Percentiles rank a stretch among this genome's conserved stretches.
phyloP scores from a whole-genome alignment of 2,888 invertebrate genomes.

The Xanthostigma xanthostigma region DNA sequence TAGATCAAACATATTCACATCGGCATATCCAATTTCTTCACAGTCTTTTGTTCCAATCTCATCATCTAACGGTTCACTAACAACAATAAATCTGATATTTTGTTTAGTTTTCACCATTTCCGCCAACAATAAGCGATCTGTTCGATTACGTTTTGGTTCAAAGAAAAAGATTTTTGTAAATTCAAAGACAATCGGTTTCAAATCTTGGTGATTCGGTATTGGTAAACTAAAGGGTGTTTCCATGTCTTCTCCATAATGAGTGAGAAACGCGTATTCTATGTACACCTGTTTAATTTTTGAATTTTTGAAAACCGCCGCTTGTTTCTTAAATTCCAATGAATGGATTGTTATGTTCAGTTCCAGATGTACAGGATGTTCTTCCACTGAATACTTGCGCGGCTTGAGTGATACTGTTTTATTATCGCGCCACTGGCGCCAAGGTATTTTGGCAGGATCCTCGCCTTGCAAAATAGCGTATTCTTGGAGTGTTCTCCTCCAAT shows the following conservation, averaged over 20 bases:
- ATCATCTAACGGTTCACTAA: slow-evolving; percentile 16
- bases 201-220: slow-evolving; percentile 8
- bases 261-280: slow-evolving; percentile 17
- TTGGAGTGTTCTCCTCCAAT: slow-evolving; percentile 19
- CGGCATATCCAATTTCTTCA: slow-evolving; percentile 14
- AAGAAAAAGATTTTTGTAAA: slow-evolving; percentile 16
- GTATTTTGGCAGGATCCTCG: slow-evolving; percentile 14
- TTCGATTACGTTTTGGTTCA: slow-evolving; percentile 9
- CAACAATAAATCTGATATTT: slow-evolving; percentile 13
- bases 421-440: slow-evolving; percentile 20
- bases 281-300: slow-evolving; percentile 15
- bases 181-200: slow-evolving; percentile 12
- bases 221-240: slow-evolving; percentile 16
- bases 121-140: slow-evolving; percentile 13
- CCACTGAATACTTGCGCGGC: slow-evolving; percentile 8
- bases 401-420: slow-evolving; percentile 14
- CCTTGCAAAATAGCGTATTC: slow-evolving; percentile 18
- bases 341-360: slow-evolving; percentile 13
- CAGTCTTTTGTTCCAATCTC: slow-evolving; percentile 12
- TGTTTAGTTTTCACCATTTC: slow-evolving; percentile 14
- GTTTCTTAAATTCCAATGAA: slow-evolving; percentile 8
- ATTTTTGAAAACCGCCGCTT: slow-evolving; percentile 6
- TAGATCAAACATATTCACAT: slow-evolving; percentile 15
- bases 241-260: slow-evolving; percentile 14
- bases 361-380: slow-evolving; percentile 5